Evolutionary conservation across 2,888 invertebrate species (phyloP).

Genomic region (Brachyptera putata): DNA sequence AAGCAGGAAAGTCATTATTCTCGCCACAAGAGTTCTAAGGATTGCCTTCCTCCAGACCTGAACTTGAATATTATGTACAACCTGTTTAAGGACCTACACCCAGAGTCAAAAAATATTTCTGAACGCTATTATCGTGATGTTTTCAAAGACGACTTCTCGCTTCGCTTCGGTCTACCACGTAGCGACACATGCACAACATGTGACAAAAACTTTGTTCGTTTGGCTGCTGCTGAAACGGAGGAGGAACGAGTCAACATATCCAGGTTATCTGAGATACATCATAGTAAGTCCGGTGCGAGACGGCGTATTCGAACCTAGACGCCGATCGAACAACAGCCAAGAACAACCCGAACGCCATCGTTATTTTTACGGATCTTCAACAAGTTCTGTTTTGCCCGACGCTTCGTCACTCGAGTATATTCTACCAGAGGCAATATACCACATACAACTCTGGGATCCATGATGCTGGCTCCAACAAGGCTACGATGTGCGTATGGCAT

Average conservation of each 20-base stretch:
- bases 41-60: slow-evolving; percentile 14
- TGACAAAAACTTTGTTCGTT: too few relatives aligned
- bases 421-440: slow-evolving; percentile 14
- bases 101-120: not conserved
- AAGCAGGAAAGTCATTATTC: slow-evolving; percentile 17
- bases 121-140: not conserved
- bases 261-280: too few relatives aligned
- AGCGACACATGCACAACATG: too few relatives aligned
- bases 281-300: too few relatives aligned
- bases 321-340: too few relatives aligned
- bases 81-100: slow-evolving; percentile 9
- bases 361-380: too few relatives aligned
- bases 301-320: too few relatives aligned
- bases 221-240: too few relatives aligned
- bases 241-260: too few relatives aligned
- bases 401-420: slow-evolving; percentile 14
- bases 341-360: too few relatives aligned
- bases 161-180: too few relatives aligned
- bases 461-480: not conserved
- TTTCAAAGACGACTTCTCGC: too few relatives aligned
- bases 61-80: slow-evolving; percentile 1
- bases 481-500: slow-evolving; percentile 14
- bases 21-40: not conserved
- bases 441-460: slow-evolving; percentile 12
- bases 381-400: slow-evolving; percentile 17